Percentiles rank a stretch among this genome's conserved stretches.
Conservation (phyloP, 2,113 vertebrate genomes). For the Empidonax traillii region DNA sequence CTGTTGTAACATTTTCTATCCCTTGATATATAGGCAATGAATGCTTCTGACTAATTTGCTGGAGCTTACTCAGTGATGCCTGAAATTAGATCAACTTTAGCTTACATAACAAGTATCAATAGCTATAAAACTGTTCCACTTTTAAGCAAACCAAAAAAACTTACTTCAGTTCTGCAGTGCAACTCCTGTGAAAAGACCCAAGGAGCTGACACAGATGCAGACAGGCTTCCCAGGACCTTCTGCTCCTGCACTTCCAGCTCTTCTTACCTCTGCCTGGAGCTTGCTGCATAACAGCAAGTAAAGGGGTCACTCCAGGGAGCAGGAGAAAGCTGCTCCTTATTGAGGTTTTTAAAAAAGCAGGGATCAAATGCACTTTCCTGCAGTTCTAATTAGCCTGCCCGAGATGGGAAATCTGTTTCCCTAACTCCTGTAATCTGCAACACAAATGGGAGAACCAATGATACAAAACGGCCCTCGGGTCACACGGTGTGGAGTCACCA, state of each 20-base stretch:
- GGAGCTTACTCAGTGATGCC: neutral
- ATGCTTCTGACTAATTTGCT: neutral
- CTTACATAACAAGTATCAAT: neutral
- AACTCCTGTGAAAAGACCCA: neutral
- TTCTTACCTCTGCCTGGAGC: neutral
- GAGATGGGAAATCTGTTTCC: neutral
- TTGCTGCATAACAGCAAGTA: neutral
- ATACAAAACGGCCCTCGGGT: neutral
- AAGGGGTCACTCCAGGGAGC: neutral
- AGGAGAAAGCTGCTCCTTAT: neutral
- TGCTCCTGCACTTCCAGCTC: too few species aligned
- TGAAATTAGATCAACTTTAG: slow-evolving; percentile 24
- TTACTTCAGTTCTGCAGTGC: neutral
- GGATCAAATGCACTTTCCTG: neutral
- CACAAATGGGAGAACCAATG: neutral
- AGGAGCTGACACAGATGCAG: neutral
- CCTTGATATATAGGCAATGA: neutral
- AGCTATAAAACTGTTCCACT: neutral
- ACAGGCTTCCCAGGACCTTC: neutral
- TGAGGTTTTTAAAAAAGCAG: neutral
- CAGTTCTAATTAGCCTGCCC: neutral
- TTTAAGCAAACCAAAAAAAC: neutral
- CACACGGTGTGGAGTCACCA: rapidly evolving
- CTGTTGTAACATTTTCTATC: neutral
- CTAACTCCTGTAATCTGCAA: neutral